Evolutionary conservation across 2,888 invertebrate species (phyloP), one percentile per base, ranked within the genome.

Genomic region (Coenonympha glycerion): DNA sequence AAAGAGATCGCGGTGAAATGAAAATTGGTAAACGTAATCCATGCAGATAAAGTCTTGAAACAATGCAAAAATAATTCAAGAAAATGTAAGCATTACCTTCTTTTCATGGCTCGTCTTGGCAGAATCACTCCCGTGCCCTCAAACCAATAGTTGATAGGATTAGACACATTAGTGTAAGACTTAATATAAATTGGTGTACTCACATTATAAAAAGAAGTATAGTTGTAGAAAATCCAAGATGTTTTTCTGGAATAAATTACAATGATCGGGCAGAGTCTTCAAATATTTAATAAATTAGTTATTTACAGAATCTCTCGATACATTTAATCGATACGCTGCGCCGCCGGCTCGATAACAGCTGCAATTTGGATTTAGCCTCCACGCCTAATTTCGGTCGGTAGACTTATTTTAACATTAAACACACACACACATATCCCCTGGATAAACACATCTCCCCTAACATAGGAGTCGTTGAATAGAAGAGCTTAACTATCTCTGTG

Each of bases 401-500:
- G 82, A 81, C 83, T 84, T 85, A 85, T 81, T 86, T 81, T 79
- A 86, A 84, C 84, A 84, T 81, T 83, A 80, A 84, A 84, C 79
- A 84, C 82, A 78, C 71, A 73, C 71, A 77, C 68, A 81, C 76
- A 82, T 83, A 84, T 82, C 82, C 81, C 79, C 78, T 82, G 75
- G 73, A 73, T 80, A 85, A 86, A 86, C 85, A 86, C 71, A 72
- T 69, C 83, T 72, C 82, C 85, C 85, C 83, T 81, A 74, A 77
- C 75, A 77, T 73, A 72, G 72, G 69, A 68, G 66, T 61, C 66
- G 62, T 58, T 64, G 68, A 65, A 67, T 64, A 69, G 69, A 80
- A 76, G 61, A 65, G 70, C 76, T 68, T 72, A 78, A 66, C 67
- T 71, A 42, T 51, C 49, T 49, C 8, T 26, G 13, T 13, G 52